Base-by-base conservation (phyloP, 2,113 vertebrate genomes). In the Myocastor coypus region DNA sequence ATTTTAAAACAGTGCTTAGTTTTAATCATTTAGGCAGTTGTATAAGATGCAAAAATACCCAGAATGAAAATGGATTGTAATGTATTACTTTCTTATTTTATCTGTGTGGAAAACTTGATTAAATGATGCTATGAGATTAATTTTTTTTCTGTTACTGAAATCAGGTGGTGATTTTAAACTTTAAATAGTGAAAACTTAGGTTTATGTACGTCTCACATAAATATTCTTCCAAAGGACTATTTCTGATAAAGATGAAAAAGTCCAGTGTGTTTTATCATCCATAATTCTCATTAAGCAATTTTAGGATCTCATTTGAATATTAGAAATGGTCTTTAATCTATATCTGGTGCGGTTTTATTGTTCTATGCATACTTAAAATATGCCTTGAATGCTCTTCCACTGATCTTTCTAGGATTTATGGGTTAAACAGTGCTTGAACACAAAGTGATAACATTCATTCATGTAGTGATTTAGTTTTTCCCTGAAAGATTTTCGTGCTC, bases 121-220 rank as follows among this genome's bases (percentile, higher is more conserved):
- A 81, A 5, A 14, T 61, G 12, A 42, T 34, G 4, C 19, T 24
- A 9, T 59, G 34, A 83, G 77, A 46, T 6, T 24, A 30, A 46
- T n/a, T n/a, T 59, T 71, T 2, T 52, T 90, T 1, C 37, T 11
- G 52, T 52, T 69, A 55, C 28, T 78, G 32, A 83, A 3, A 61
- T 46, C 5, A 50, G 40, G 10, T 46, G 1, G 4, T 69, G 11
- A 30, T 28, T 1, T 40, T 61, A 19, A 77, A 34, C 0, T 0
- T 83, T n/a, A 87, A 46, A 34, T 7, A 26, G 37, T 68, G 61
- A 83, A 52, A 68, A 61, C 68, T 1, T 20, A 11, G 4, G 26
- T 52, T 42, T 61, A 14, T n/a, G 17, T 28, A 78, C 61, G 89
- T 30, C 83, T 13, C 5, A 34, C 17, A 84, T 80, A 40, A 50